Evolutionary conservation across 2,113 vertebrate genomes (phyloP).

Genomic region (Pterocles burchelli): DNA sequence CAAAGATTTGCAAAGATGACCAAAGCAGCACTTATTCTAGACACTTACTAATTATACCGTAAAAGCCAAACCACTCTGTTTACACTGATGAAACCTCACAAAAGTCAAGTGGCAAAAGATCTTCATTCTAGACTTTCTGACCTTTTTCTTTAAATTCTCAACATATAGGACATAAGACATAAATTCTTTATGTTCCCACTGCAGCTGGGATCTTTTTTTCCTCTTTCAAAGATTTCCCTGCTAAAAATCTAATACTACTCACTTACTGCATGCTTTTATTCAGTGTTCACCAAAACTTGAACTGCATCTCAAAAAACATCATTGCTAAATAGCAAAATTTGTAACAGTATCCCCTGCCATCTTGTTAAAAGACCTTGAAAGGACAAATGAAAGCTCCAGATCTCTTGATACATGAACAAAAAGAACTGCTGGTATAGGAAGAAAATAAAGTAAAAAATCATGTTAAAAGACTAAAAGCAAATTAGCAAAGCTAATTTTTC

Average conservation of each 20-base stretch:
- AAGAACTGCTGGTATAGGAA: background rate
- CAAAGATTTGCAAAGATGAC: conserved; percentile 14
- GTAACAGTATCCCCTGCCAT: background rate
- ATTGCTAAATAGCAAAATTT: background rate
- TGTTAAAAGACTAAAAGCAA: too few species aligned
- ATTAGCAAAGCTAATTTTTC: background rate
- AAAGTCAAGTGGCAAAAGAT: background rate
- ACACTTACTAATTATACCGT: background rate
- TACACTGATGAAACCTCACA: background rate
- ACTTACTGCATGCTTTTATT: background rate
- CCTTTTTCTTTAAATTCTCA: conserved; percentile 1
- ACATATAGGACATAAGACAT: background rate
- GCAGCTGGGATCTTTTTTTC: background rate
- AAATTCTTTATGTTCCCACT: background rate
- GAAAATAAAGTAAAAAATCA: background rate
- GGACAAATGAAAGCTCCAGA: background rate
- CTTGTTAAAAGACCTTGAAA: background rate
- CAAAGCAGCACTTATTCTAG: background rate
- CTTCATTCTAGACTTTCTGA: background rate
- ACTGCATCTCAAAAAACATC: background rate
- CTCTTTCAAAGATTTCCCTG: background rate
- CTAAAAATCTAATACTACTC: background rate
- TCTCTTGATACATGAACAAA: background rate
- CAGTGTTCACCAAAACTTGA: background rate
- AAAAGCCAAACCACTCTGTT: background rate